Evolutionary conservation across 2,113 vertebrate species (phyloP), one percentile per base, ranked within the genome.

Genomic region (Microtus montanus): DNA sequence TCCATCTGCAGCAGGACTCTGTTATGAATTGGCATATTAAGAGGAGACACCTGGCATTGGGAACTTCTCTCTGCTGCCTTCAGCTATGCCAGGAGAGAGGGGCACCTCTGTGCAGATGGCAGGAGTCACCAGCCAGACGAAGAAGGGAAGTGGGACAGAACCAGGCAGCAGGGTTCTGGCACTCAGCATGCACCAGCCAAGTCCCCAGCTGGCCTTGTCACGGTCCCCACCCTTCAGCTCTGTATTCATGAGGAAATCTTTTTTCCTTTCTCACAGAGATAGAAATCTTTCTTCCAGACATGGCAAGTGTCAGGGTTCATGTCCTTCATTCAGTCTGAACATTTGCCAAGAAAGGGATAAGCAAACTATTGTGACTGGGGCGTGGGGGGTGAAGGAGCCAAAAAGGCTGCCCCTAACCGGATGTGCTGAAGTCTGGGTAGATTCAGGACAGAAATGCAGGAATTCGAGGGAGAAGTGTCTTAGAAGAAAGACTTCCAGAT

Each of bases 181-280:
- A 92, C 93, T 70, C 5, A 0, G 79, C 44, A 20, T 15, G 1
- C 54, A 54, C 90, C 94, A 93, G 47, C 94, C 93, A 94, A 66
- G 0, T 86, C 47, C 94, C 96, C 97, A 96, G 97, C 97, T 95
- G 96, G 96, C 85, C 78, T 90, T 5, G 54, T 94, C 94, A 93
- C 14, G 3, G 88, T 95, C 94, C 82, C 93, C 20, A 0, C 93
- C 96, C 90, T 97, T 79, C 6, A 90, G 90, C 96, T 75, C 96
- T 95, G 93, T 96, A 89, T 96, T 74, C 88, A 47, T 94, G 90
- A 96, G 94, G 95, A 97, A 96, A 91, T 58, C 78, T 44, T 93
- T 93, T 94, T 96, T 96, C 84, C 95, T 97, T 97, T 97, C 97
- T 95, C 96, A 97, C 85, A 80, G 96, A 95, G 96, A 96, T 97